Evolutionary conservation across 2,113 vertebrate genomes (phyloP), one percentile per base, ranked within the genome.

Genomic region (Notechis scutatus): DNA sequence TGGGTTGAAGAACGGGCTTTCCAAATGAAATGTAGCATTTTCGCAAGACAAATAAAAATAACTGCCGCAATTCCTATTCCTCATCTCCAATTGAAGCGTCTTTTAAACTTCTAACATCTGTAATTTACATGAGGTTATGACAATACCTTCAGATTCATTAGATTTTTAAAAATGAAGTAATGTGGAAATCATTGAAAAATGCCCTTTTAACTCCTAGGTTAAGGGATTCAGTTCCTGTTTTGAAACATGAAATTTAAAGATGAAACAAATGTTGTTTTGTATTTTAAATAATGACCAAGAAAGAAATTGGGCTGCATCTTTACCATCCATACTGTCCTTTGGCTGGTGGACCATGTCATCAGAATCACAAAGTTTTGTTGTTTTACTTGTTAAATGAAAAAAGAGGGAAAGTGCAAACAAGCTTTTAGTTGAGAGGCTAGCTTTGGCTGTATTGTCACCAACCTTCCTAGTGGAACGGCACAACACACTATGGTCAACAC

Each of bases 121-220:
- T 10, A 6, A 61, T 88, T 45, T 57, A 52, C 42, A 45, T 29
- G 86, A 56, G 61, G 61, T 91, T 87, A 29, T 64, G 55, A 74
- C 45, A 93, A 3, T 26, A 91, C 55, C 61, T 85, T 91, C 26
- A 90, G 74, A 81, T 91, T 86, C 64, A 61, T 90, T 94, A 92
- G 87, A 34, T 92, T 52, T 81, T 52, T 21, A 1, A 47, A 26
- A 42, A 24, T 14, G 69, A 42, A 88, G 90, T 90, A 45, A 86
- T 34, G 91, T 85, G 26, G 89, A 34, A 90, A 90, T 88, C 34
- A 55, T 85, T 89, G 5, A 91, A n/a, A 92, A 59, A 52, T 90
- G 81, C 18, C 39, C 87, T 69, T 4, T 69, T 29, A 91, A 29
- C 5, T 90, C 81, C 85, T 85, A n/a, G 0, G 24, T 4, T 87